Base-by-base conservation (phyloP, 2,888 invertebrate genomes). In the Tortrix viridana region DNA sequence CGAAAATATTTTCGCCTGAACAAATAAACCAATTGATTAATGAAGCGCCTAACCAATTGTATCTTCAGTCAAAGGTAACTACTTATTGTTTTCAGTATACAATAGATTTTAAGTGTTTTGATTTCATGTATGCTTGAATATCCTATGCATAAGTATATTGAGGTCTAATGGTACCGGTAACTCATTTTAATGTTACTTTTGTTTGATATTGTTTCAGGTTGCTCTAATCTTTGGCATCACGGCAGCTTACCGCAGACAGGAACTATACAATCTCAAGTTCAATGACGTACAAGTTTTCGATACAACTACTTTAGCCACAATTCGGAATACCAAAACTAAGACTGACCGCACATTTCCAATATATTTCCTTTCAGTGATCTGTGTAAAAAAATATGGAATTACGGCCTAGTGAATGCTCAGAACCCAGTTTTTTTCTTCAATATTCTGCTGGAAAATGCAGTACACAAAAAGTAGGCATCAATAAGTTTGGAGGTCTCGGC, bases 401-500 rank as follows among this genome's bases (percentile, higher is more conserved):
- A 20, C 59, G 59, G 5, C 64, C 60, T 1, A 14, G 19, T 26
- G 7, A 18, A 14, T 53, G 54, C 26, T 5, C 14, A 16, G 22
- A 16, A 5, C 12, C 20, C 7, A n/a, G 32, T 32, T 55, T 65
- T 26, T 65, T 60, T 23, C 9, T 65, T 49, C 49, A 55, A 3
- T 53, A 60, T 14, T n/a, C 16, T 0, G 5, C 20, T 14, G 60
- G 60, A 9, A 65, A 65, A 26, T 65, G 49, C 14, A 23, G 9
- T 3, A 6, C 26, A 14, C 46, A 50, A 12, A 48, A 47, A 43
- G 32, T 65, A 12, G 59, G 64, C 22, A 55, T 60, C 5, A 65
- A 65, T 22, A 55, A 60, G 12, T 59, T 66, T 54, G 64, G 66
- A 16, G 16, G 26, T 3, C 54, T 69, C 38, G 67, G 68, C 19